Conservation (phyloP, 2,888 invertebrate species). For the Hemithea aestivaria region DNA sequence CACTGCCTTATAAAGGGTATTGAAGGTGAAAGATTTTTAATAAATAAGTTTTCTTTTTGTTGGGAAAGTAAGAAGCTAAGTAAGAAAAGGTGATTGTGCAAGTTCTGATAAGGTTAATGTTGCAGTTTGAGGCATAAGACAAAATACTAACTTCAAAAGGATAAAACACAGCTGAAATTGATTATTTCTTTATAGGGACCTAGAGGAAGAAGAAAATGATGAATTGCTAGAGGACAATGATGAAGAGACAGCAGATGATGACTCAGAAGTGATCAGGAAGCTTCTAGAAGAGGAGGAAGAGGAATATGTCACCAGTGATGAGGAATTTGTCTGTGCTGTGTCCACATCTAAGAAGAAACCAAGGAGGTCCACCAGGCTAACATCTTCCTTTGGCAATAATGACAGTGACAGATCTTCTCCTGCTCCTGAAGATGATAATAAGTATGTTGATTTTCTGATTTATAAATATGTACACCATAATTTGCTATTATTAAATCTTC, state of each 20-base stretch:
- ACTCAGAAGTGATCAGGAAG: constrained; percentile 63
- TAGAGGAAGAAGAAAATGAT: constrained; percentile 35
- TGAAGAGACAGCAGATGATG: constrained; percentile 54
- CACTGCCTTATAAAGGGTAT: too few species aligned
- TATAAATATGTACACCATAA: too few species aligned
- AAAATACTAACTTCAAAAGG: too few species aligned
- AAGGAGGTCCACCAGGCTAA: constrained; percentile 47
- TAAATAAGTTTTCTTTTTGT: too few species aligned
- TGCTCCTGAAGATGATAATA: constrained; percentile 37
- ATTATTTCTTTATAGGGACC: constrained; percentile 32
- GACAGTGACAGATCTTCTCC: constrained; percentile 40
- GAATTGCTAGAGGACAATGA: constrained; percentile 42
- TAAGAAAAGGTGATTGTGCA: too few species aligned
- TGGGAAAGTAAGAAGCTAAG: too few species aligned
- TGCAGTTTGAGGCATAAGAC: too few species aligned
- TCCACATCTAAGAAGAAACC: constrained; percentile 39
- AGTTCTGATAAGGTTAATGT: too few species aligned
- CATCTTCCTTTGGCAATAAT: constrained; percentile 39
- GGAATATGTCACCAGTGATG: constrained; percentile 33
- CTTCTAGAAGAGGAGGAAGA: constrained; percentile 61
- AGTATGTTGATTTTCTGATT: too few species aligned
- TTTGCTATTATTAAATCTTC: too few species aligned
- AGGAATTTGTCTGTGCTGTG: constrained; percentile 50
- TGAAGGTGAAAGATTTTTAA: too few species aligned
- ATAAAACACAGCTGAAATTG: too few species aligned